Percentiles rank a stretch among this genome's conserved stretches.
These are phyloP conservation scores for Valencia hispanica DNA, from an alignment of 2,797 vertebrate species.

Conservation along the genomic window DNA sequence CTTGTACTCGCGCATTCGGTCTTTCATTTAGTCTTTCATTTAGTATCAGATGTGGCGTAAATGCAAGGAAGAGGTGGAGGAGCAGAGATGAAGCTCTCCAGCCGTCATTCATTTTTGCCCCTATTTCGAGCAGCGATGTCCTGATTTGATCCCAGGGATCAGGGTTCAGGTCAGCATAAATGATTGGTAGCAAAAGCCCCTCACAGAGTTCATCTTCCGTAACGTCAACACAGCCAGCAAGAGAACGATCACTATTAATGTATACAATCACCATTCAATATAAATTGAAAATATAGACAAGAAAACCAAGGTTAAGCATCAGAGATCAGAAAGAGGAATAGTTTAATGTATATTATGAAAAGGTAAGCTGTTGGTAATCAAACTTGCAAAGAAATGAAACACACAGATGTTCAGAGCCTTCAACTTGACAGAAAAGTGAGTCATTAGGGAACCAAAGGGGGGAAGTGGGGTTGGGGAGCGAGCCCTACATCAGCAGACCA, in stretches of 20 bases:
- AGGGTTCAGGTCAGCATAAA: not conserved
- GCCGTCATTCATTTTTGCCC: not conserved
- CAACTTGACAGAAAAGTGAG: slow-evolving; percentile 36
- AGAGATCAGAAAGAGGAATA: not conserved
- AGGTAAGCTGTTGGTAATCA: slow-evolving; percentile 22
- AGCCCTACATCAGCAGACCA: not conserved
- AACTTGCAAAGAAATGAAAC: slow-evolving; percentile 39
- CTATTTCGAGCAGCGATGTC: not conserved
- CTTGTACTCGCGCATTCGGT: slow-evolving; percentile 53
- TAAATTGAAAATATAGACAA: slow-evolving; percentile 15
- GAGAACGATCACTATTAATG: not conserved
- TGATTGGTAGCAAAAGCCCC: not conserved
- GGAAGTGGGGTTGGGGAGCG: slow-evolving; percentile 10
- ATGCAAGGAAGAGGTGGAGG: slow-evolving; percentile 12
- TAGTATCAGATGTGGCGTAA: slow-evolving; percentile 33
- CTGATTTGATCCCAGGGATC: not conserved
- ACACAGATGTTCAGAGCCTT: slow-evolving; percentile 44
- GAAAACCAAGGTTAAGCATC: slow-evolving; percentile 8
- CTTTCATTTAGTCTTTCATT: slow-evolving; percentile 43
- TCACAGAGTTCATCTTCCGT: not conserved
- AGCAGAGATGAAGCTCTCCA: not conserved
- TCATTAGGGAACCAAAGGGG: slow-evolving; percentile 33
- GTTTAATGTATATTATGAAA: slow-evolving; percentile 1
- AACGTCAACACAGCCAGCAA: not conserved
- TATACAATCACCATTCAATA: not conserved